Evolutionary conservation across 1,140 invertebrate species (phyloP), one percentile per base, ranked within the genome.

Genomic region (Drosophila funebris): DNA sequence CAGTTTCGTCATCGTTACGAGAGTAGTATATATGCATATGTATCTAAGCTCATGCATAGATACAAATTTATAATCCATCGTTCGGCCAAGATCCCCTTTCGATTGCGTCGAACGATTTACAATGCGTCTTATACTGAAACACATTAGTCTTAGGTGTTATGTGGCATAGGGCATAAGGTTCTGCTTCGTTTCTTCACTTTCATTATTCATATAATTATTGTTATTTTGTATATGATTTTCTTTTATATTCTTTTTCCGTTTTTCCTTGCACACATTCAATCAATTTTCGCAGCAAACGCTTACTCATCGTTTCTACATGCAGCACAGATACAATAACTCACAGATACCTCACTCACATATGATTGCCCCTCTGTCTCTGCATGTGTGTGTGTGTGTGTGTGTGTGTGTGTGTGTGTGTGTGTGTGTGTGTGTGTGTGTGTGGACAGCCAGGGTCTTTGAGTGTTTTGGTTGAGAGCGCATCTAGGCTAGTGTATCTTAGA

Each of bases 401-500:
- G 31, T 41, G 8, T 37, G 9, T 44, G 54, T 68, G 31, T 68
- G 39, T 27, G 3, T 20, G 3, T 64, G 1, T 52, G 6, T 39
- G 18, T 62, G 13, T 24, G 63, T 58, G 31, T 41, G 8, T 37
- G 9, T 44, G 54, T 68, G 31, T 68, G 39, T 61, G 41, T 62
- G 71, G 41, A 67, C 46, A 68, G 64, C 71, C 89, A 90, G 89
- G 90, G 90, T 90, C 89, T 90, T 90, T 80, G 56, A 31, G 53
- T 90, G 90, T 90, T 90, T 87, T 80, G 90, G 84, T 90, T 90
- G 90, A 90, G 73, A 90, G 89, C 84, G 71, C 90, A 90, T 87
- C 81, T 90, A 74, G 90, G 90, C 90, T 90, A 90, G 90, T 90
- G 82, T 90, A 90, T 90, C 90, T 90, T 87, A 90, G 90, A 90